phyloP scores from a whole-genome alignment of 2,113 vertebrate species.

The Mesocricetus auratus region DNA sequence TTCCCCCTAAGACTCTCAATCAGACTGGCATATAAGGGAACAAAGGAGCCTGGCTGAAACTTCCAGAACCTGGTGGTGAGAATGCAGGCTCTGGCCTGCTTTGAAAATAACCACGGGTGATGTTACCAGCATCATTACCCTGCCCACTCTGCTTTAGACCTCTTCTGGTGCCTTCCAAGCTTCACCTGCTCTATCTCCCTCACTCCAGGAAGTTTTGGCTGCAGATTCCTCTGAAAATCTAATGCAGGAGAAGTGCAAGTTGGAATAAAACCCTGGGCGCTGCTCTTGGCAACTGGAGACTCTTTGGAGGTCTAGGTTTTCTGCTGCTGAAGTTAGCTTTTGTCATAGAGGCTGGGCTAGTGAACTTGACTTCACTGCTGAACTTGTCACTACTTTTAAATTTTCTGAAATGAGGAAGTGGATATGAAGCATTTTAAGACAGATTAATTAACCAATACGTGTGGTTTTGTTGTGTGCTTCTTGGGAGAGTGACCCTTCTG shows the following conservation, averaged over 20 bases:
- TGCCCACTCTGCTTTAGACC: neutral
- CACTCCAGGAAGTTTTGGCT: neutral
- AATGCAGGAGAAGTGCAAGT: neutral
- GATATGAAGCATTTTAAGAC: constrained; percentile 34
- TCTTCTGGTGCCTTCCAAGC: neutral
- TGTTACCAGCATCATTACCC: neutral
- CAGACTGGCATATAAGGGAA: neutral
- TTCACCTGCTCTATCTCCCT: too few relatives aligned
- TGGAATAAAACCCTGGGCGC: neutral
- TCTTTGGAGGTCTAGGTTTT: neutral
- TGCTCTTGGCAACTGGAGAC: constrained; percentile 17
- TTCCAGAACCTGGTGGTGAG: neutral
- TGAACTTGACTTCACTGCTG: neutral
- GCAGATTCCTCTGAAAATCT: neutral
- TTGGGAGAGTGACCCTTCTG: constrained; percentile 3
- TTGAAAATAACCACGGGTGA: neutral
- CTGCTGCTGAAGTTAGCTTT: constrained; percentile 23
- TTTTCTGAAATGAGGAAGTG: constrained; percentile 44
- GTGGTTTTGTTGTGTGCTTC: constrained; percentile 28
- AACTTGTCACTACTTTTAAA: constrained; percentile 28
- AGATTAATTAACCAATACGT: constrained; percentile 52
- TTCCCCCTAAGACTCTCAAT: constrained; percentile 33
- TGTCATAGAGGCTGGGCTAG: constrained; percentile 24
- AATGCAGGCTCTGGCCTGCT: neutral
- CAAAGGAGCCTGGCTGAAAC: neutral